Evolutionary conservation across 2,797 vertebrate species (phyloP).

Genomic region (Potorous gilbertii): DNA sequence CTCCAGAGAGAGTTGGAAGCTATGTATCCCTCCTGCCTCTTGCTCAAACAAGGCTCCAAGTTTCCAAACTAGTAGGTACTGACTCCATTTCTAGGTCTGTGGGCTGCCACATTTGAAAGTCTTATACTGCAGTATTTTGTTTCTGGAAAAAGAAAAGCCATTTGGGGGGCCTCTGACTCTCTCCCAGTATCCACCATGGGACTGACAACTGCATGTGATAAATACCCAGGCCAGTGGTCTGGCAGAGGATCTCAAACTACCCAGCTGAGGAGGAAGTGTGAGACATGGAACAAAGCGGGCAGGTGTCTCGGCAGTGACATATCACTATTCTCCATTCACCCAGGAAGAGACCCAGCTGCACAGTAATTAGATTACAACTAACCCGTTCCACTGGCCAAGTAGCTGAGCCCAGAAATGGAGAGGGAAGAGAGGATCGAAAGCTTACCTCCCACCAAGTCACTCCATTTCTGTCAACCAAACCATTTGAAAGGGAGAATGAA

Average conservation of each 20-base stretch:
- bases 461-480: slow-evolving; percentile 35
- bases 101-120: slow-evolving; percentile 60
- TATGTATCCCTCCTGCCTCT: slow-evolving; percentile 54
- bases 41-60: slow-evolving; percentile 52
- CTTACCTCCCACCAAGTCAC: slow-evolving; percentile 19
- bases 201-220: slow-evolving; percentile 60
- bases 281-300: slow-evolving; percentile 33
- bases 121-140: slow-evolving; percentile 18
- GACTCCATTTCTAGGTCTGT: slow-evolving; percentile 1
- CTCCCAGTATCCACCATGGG: slow-evolving; percentile 40
- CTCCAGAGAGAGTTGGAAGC: slow-evolving; percentile 59
- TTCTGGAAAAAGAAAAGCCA: slow-evolving; percentile 61
- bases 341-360: slow-evolving; percentile 43
- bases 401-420: slow-evolving; percentile 32
- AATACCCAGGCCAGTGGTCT: slow-evolving; percentile 34
- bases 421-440: slow-evolving; percentile 16
- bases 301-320: slow-evolving; percentile 5
- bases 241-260: slow-evolving; percentile 41
- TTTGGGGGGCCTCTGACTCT: slow-evolving; percentile 44
- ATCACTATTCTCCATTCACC: slow-evolving; percentile 31
- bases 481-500: slow-evolving; percentile 53
- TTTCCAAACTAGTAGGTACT: slow-evolving; percentile 39
- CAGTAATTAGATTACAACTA: slow-evolving; percentile 36
- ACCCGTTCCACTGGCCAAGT: slow-evolving; percentile 13
- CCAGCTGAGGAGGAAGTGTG: slow-evolving; percentile 35